Percentiles rank a stretch among this genome's conserved stretches.
Evolutionary conservation across 2,113 vertebrate species (phyloP).

Genomic region (Nymphicus hollandicus): DNA sequence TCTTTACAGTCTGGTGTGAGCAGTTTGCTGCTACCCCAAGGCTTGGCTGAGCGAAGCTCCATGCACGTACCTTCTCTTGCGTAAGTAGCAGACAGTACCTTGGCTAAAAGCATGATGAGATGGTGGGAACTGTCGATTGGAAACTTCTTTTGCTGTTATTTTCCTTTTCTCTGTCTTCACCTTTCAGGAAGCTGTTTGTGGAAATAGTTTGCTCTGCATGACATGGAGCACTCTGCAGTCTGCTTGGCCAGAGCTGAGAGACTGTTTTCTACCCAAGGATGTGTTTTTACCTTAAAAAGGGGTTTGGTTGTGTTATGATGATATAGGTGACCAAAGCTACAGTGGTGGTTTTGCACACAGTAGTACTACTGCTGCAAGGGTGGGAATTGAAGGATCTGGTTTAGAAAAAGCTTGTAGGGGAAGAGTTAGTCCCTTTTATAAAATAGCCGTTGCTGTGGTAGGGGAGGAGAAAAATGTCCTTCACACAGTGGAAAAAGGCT

Average conservation of each 20-base stretch:
- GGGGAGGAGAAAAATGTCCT: not conserved
- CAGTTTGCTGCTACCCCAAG: not conserved
- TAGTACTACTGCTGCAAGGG: not conserved
- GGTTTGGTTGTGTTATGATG: not conserved
- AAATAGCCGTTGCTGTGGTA: not conserved
- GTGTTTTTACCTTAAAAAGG: not conserved
- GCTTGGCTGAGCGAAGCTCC: not conserved
- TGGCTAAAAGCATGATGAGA: not conserved
- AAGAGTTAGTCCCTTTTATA: not conserved
- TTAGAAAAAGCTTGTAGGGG: not conserved
- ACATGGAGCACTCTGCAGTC: not conserved
- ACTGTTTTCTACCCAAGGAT: not conserved
- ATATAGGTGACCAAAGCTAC: not conserved
- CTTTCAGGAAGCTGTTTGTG: not conserved
- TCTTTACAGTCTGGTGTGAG: not conserved
- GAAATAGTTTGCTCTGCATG: not conserved
- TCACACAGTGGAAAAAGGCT: not conserved
- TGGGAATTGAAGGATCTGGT: not conserved
- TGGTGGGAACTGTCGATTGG: not conserved
- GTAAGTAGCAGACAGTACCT: not conserved
- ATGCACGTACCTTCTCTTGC: not conserved
- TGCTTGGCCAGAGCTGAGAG: not conserved
- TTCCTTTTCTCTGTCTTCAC: not conserved
- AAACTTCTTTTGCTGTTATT: not conserved
- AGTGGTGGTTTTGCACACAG: not conserved